Evolutionary conservation across 64 coral and sea anemone species (phyloP).

Genomic region (Porites lutea): DNA sequence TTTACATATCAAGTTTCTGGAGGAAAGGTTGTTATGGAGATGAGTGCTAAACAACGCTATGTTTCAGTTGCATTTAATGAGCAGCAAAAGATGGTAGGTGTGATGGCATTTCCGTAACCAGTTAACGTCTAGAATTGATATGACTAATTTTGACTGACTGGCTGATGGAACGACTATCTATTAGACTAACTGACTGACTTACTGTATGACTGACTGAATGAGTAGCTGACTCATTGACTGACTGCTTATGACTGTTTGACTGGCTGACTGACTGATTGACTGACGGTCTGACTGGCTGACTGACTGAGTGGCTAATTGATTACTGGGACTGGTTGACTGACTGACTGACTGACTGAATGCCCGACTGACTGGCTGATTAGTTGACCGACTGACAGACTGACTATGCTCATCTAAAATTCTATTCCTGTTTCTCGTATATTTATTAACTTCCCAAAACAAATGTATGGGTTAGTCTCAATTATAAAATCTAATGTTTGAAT

Average conservation of each 20-base stretch:
- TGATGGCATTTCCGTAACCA: not conserved
- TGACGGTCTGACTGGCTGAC: too few species aligned
- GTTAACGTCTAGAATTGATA: too few species aligned
- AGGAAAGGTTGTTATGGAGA: conserved; percentile 56
- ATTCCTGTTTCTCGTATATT: too few species aligned
- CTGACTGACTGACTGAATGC: not conserved
- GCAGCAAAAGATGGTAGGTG: conserved; percentile 49
- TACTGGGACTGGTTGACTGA: not conserved
- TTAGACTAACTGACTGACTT: not conserved
- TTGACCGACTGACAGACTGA: too few species aligned
- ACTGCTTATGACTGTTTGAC: not conserved
- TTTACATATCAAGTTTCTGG: conserved; percentile 54
- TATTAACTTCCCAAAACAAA: too few species aligned
- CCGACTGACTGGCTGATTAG: not conserved
- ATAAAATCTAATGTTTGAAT: too few species aligned
- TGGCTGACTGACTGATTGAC: not conserved
- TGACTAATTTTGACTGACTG: too few species aligned
- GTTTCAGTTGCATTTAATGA: conserved; percentile 72
- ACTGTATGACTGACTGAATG: not conserved
- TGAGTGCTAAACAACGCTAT: conserved; percentile 65
- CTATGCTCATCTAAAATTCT: too few species aligned
- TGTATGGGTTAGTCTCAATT: too few species aligned
- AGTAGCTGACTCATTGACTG: not conserved
- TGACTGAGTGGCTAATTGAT: too few species aligned
- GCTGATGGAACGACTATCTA: too few species aligned